Conservation (phyloP, 1,140 invertebrate genomes). For the Atta colombica region DNA sequence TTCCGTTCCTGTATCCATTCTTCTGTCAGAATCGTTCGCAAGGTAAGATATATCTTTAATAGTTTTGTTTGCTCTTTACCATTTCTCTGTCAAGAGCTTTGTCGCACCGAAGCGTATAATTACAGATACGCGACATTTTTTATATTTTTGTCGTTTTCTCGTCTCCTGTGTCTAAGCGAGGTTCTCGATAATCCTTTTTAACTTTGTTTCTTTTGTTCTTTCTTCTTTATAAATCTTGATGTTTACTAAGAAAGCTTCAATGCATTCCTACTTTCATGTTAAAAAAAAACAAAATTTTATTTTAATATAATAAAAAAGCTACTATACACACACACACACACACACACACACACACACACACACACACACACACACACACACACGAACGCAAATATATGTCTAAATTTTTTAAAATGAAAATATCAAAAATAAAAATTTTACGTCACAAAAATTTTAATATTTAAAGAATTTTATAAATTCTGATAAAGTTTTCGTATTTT, state of each 20-base stretch:
- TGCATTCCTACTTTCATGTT: not conserved
- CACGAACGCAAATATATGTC: not conserved
- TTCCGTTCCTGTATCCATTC: constrained; percentile 26
- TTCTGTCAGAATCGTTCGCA: constrained; percentile 19
- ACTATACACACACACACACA: not conserved
- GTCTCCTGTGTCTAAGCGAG: too few species aligned
- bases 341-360: too few species aligned
- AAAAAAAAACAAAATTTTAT: constrained; percentile 9
- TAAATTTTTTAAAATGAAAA: not conserved
- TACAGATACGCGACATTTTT: constrained; percentile 44
- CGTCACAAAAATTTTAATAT: not conserved
- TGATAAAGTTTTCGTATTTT: constrained; percentile 10
- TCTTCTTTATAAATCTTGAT: not conserved
- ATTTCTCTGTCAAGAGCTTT: constrained; percentile 35
- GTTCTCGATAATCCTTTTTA: constrained; percentile 39
- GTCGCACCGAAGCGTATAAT: constrained; percentile 38
- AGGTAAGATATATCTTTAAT: constrained; percentile 15
- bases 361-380: too few species aligned
- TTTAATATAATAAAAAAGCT: not conserved
- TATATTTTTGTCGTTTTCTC: constrained; percentile 23
- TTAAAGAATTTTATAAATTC: not conserved
- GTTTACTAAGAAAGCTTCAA: not conserved
- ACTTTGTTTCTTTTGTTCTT: not conserved
- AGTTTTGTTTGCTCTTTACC: constrained; percentile 45
- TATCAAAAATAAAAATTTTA: not conserved